Evolutionary conservation across 37 sponge, comb jelly and placozoan genomes (phyloP).

Genomic region (Agelas oroides): DNA sequence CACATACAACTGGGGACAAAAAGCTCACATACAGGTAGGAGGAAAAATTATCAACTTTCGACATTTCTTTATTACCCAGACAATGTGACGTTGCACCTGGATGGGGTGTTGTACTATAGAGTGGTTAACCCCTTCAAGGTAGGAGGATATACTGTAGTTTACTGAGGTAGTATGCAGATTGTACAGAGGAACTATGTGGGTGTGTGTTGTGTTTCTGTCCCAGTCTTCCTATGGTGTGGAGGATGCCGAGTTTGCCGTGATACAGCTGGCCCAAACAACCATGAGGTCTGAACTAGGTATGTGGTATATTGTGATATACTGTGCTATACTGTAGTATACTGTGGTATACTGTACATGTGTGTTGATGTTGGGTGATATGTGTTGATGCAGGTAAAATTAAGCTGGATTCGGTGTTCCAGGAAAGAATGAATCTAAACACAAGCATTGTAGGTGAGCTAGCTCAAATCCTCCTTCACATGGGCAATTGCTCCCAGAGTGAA

Average conservation of each 20-base stretch:
- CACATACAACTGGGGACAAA: too few relatives aligned
- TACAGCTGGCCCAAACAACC: conserved; percentile 98
- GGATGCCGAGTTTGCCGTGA: conserved; percentile 94
- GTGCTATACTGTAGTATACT: too few relatives aligned
- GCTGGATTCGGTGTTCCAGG: conserved; percentile 96
- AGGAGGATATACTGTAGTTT: too few relatives aligned
- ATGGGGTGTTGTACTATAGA: conserved; percentile 94
- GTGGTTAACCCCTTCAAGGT: conserved; percentile 90
- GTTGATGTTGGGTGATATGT: not conserved
- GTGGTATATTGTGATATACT: too few relatives aligned
- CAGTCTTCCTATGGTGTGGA: conserved; percentile 98
- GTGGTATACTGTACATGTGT: not conserved
- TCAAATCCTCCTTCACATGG: not conserved
- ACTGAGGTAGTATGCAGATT: too few relatives aligned
- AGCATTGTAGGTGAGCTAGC: conserved; percentile 89
- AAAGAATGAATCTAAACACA: conserved; percentile 86
- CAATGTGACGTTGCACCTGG: conserved; percentile 96
- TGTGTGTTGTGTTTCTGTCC: not conserved
- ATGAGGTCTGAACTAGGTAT: conserved; percentile 98
- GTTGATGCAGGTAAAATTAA: conserved; percentile 79
- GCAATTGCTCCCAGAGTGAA: too few relatives aligned
- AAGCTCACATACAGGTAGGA: too few relatives aligned
- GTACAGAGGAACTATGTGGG: too few relatives aligned
- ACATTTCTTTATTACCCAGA: too few relatives aligned
- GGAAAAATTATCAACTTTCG: too few relatives aligned